A percentile compares a stretch with the other conserved stretches of the same genome.
Evolutionary conservation across 1,140 invertebrate species (phyloP).

Genomic region (Zaprionus taronus): DNA sequence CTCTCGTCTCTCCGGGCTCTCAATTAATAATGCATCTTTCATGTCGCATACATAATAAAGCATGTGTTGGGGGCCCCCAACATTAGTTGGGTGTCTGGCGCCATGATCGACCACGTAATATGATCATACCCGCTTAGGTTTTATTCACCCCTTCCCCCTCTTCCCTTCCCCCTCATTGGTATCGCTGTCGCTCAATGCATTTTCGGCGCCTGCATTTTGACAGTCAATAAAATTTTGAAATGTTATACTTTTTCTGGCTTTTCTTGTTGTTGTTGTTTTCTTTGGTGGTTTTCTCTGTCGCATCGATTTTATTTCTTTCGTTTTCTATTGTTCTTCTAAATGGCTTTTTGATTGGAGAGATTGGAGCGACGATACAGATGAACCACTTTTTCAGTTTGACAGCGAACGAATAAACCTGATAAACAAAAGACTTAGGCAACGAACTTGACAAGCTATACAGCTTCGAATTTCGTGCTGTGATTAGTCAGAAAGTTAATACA

Average conservation of each 20-base stretch:
- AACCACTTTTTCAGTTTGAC: slow-evolving; percentile 80
- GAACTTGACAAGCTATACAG: slow-evolving; percentile 35
- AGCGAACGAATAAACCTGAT: slow-evolving; percentile 38
- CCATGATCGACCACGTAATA: slow-evolving; percentile 49
- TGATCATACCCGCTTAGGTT: slow-evolving; percentile 70
- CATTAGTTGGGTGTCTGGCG: slow-evolving; percentile 44
- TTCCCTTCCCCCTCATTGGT: not conserved
- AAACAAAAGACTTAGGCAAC: slow-evolving; percentile 59
- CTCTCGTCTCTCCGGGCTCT: slow-evolving; percentile 10
- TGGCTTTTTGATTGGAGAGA: slow-evolving; percentile 80
- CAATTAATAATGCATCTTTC: slow-evolving; percentile 69
- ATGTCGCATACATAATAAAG: slow-evolving; percentile 64
- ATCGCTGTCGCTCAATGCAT: slow-evolving; percentile 24
- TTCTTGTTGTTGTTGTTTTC: slow-evolving; percentile 10
- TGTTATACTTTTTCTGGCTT: slow-evolving; percentile 70
- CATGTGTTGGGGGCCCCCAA: slow-evolving; percentile 36
- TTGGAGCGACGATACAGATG: slow-evolving; percentile 69
- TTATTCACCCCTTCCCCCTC: slow-evolving; percentile 31
- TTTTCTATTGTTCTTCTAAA: slow-evolving; percentile 64
- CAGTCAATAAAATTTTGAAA: slow-evolving; percentile 84
- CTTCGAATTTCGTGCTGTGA: not conserved
- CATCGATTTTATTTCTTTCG: slow-evolving; percentile 65
- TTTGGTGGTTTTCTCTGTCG: slow-evolving; percentile 43
- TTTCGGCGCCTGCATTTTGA: slow-evolving; percentile 75
- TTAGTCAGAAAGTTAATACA: slow-evolving; percentile 12